Evolutionary conservation across 2,113 vertebrate species (phyloP).

Genomic region (Crocuta crocuta): DNA sequence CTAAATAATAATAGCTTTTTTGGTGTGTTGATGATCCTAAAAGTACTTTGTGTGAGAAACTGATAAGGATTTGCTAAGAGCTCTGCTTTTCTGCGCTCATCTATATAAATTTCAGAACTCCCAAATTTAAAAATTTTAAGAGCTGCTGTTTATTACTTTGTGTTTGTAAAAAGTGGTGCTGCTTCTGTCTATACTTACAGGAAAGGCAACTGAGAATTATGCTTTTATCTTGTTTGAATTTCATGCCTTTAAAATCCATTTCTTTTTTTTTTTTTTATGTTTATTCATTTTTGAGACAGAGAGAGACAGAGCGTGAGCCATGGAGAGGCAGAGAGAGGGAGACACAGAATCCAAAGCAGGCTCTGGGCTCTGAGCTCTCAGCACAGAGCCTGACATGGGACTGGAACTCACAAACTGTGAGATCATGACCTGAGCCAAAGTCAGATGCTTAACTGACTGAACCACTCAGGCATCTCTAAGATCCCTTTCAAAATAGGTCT

Average conservation of each 20-base stretch:
- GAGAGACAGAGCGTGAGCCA: no score
- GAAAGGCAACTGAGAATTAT: constrained; percentile 35
- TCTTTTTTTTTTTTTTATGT: neutral
- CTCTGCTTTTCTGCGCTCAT: constrained; percentile 1
- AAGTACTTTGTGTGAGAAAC: neutral
- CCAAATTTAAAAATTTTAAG: neutral
- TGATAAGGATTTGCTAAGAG: constrained; percentile 24
- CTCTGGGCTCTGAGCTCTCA: no score
- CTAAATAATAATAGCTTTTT: neutral
- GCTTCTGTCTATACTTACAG: neutral
- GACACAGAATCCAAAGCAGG: no score
- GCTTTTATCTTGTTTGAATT: constrained; percentile 36
- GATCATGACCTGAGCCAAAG: no score
- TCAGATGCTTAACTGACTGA: no score
- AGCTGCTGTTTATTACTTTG: neutral
- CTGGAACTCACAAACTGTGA: no score
- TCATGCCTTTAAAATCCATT: constrained; percentile 4
- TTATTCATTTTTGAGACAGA: no score
- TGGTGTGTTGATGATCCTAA: neutral
- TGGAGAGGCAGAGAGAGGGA: no score
- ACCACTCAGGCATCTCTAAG: neutral
- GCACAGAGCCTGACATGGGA: no score
- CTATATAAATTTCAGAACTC: neutral
- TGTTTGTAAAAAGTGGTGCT: constrained; percentile 28
- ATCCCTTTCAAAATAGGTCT: constrained; percentile 13